Evolutionary conservation across 30 jellyfish, hydroid and myxozoan species (phyloP).

Genomic region (Sanderia malayensis): DNA sequence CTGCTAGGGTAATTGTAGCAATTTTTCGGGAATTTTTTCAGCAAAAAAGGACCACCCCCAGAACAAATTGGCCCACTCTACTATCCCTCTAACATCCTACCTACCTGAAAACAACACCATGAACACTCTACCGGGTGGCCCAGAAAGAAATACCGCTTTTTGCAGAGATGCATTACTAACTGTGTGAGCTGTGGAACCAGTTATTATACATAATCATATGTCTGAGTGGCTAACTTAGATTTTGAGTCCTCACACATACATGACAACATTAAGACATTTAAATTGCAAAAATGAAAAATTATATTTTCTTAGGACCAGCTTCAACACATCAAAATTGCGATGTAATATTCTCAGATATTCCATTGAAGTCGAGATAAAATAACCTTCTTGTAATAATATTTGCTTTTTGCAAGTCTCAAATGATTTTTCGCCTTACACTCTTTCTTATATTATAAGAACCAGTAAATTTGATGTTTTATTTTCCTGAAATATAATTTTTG

Average conservation of each 20-base stretch:
- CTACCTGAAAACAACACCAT: neutral
- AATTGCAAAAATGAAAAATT: no score
- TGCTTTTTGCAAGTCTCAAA: neutral
- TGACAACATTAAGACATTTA: no score
- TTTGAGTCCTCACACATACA: no score
- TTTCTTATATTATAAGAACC: neutral
- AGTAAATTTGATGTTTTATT: neutral
- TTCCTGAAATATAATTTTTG: neutral
- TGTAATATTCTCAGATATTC: neutral
- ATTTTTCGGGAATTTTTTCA: neutral
- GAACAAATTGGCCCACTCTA: neutral
- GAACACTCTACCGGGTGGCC: no score
- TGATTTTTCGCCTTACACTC: neutral
- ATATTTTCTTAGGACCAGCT: neutral
- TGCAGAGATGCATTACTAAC: no score
- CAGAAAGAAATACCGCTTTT: no score
- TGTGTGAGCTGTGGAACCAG: no score
- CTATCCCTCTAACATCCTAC: neutral
- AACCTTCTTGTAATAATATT: neutral
- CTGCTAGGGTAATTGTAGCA: neutral
- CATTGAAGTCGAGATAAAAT: neutral
- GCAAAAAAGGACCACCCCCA: neutral
- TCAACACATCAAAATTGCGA: neutral
- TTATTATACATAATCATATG: no score
- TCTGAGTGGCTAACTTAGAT: no score